Percentiles rank a stretch among this genome's conserved stretches.
Evolutionary conservation across 2,888 invertebrate species (phyloP).

Genomic region (Julus scanicus): DNA sequence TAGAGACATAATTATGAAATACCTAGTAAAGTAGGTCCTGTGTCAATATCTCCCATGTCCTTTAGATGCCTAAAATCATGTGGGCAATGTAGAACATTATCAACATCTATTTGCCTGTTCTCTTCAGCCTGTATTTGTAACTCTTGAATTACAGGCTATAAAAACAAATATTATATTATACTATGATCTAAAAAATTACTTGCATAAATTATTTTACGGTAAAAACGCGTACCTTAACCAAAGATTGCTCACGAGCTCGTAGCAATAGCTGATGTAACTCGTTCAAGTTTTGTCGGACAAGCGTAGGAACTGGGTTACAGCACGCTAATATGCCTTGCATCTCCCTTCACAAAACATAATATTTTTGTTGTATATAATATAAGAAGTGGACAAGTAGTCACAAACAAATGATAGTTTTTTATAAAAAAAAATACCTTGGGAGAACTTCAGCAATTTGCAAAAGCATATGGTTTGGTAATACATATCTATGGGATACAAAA

Average conservation of each 20-base stretch:
- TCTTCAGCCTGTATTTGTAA: conserved; percentile 58
- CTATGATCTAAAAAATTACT: not conserved
- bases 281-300: conserved; percentile 72
- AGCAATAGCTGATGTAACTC: conserved; percentile 74
- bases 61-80: conserved; percentile 72
- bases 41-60: conserved; percentile 63
- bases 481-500: conserved; percentile 73
- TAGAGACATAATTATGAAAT: not conserved
- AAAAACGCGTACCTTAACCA: conserved; percentile 57
- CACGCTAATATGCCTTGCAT: conserved; percentile 92
- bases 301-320: conserved; percentile 91
- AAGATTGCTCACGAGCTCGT: conserved; percentile 76
- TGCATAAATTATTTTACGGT: not conserved
- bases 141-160: conserved; percentile 55
- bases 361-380: not conserved
- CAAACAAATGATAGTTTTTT: not conserved
- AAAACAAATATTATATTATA: not conserved
- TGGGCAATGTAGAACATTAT: conserved; percentile 72
- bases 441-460: conserved; percentile 86
- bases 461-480: conserved; percentile 96
- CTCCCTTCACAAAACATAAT: conserved; percentile 71
- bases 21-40: conserved; percentile 54
- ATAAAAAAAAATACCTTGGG: conserved; percentile 69
- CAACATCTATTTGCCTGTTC: conserved; percentile 61
- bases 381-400: not conserved